phyloP scores from a whole-genome alignment of 2,113 vertebrate species.

The Heterocephalus glaber region DNA sequence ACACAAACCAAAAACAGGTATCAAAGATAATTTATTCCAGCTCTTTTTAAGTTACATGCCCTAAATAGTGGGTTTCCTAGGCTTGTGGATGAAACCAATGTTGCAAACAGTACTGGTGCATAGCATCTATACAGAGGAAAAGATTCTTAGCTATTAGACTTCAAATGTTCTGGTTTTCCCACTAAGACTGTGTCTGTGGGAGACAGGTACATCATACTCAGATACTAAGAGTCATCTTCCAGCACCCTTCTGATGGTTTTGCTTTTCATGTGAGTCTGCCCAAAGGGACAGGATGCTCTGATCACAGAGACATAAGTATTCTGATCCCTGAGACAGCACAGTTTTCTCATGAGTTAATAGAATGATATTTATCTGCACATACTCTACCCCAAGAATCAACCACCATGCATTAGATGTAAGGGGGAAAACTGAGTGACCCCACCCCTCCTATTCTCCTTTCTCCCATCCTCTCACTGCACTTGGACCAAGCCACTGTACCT shows the following conservation, averaged over 20 bases:
- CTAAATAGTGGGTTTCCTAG: neutral
- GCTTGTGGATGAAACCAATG: neutral
- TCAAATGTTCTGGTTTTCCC: neutral
- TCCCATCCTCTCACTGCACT: accelerated
- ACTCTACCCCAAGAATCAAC: neutral
- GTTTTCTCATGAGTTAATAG: neutral
- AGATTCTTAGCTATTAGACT: neutral
- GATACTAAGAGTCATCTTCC: neutral
- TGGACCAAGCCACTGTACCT: neutral
- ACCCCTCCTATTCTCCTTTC: neutral
- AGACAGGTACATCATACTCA: neutral
- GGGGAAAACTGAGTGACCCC: neutral
- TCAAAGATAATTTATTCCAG: neutral
- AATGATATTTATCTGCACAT: neutral
- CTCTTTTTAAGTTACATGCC: neutral
- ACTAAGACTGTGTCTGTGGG: neutral
- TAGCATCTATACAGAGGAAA: neutral
- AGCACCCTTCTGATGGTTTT: neutral
- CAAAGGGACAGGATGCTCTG: neutral
- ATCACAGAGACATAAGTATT: neutral
- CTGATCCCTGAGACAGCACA: neutral
- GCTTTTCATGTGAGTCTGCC: neutral
- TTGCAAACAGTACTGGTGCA: too few species aligned
- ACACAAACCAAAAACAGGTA: neutral
- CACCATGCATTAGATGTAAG: neutral